Evolutionary conservation across 2,888 invertebrate genomes (phyloP), one percentile per base, ranked within the genome.

Genomic region (Ypsolopha sequella): DNA sequence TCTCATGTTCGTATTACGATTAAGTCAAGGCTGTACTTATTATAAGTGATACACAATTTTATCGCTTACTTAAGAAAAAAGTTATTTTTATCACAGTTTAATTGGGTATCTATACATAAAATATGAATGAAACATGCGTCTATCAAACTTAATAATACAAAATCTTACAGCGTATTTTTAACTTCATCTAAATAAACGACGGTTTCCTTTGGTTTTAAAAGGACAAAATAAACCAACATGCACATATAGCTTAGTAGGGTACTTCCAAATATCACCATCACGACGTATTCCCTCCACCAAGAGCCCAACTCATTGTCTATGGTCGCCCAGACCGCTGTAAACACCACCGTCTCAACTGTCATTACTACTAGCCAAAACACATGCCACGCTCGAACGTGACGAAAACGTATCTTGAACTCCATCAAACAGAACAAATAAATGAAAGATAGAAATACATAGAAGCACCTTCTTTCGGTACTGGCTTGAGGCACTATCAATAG

Each of bases 321-420:
- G 10, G 65, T 61, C 4, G 71, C 73, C 94, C 94, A 95, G 45
- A 90, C 70, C n/a, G 90, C 70, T n/a, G 92, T 91, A 80, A 94
- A 91, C 13, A 88, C 62, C 46, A 91, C 76, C 62, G 92, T 93
- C 75, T 95, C 92, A 35, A 84, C 58, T 54, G 91, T 88, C 46
- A 91, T 89, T 46, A 93, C 79, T 50, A 88, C 68, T 63, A 92
- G 89, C 80, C 91, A 95, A 50, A 89, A 88, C 56, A 89, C 77
- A 61, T 93, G 91, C 89, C 93, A 92, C 51, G 90, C 82, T 6
- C 91, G 89, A 14, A 92, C 89, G 63, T 91, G 91, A 58, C 90
- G 91, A 68, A 94, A 94, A 70, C 91, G 91, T 52, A 94, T 89
- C 68, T 93, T 92, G 62, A 94, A 93, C 76, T 95, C 95, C 65